Percentiles rank a stretch among this genome's conserved stretches.
phyloP scores from a whole-genome alignment of 2,113 vertebrate genomes.

The Aptenodytes forsteri region DNA sequence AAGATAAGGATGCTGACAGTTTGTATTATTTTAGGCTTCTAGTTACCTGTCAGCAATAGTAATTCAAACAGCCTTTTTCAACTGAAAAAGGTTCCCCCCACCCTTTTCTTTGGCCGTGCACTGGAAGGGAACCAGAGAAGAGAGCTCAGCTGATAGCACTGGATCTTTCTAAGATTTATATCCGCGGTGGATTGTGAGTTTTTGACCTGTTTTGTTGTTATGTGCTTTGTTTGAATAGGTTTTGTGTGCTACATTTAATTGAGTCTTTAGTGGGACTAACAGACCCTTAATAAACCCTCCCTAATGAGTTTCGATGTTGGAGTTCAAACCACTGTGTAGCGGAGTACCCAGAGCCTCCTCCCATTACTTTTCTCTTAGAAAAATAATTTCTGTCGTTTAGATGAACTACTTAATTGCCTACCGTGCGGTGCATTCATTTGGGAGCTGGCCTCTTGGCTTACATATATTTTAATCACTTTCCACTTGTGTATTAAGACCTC shows the following conservation, averaged over 20 bases:
- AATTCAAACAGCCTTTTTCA: background rate
- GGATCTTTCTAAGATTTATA: background rate
- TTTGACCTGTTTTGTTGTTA: background rate
- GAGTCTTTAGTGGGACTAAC: background rate
- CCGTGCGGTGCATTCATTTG: background rate
- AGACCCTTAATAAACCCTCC: background rate
- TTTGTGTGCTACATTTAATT: conserved; percentile 16
- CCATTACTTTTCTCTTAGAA: background rate
- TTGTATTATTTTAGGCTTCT: background rate
- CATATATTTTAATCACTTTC: background rate
- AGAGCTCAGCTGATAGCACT: background rate
- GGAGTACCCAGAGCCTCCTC: background rate
- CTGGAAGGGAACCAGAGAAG: background rate
- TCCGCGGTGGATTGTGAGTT: background rate
- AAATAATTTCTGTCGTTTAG: conserved; percentile 20
- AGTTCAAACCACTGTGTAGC: background rate
- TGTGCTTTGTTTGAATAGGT: background rate
- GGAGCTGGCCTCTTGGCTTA: conserved; percentile 21
- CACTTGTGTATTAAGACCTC: background rate
- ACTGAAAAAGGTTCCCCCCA: background rate
- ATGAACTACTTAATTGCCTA: conserved; percentile 1
- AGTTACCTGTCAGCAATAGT: background rate
- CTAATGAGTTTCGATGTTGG: conserved; percentile 19
- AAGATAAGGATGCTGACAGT: background rate
- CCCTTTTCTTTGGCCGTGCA: fast-evolving